A percentile compares a stretch with the other conserved stretches of the same genome.
These are phyloP conservation scores for Megalops cyprinoides DNA, from an alignment of 2,797 vertebrate genomes.

Conservation along the genomic window DNA sequence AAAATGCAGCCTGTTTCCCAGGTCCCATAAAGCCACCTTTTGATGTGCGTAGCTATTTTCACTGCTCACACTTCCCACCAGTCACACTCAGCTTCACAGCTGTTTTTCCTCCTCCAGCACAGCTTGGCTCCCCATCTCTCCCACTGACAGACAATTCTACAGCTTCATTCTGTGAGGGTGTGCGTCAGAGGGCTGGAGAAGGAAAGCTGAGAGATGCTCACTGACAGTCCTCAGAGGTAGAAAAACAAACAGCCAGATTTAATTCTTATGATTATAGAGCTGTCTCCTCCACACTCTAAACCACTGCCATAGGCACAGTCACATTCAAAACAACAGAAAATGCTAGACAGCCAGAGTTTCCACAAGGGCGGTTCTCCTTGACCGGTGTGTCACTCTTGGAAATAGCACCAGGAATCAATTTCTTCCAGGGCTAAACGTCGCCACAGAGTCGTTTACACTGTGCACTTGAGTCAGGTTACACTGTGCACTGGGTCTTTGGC, in stretches of 20 bases:
- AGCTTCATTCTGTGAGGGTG: neutral
- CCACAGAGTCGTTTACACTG: neutral
- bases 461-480: neutral
- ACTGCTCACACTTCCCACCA: neutral
- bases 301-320: neutral
- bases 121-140: neutral
- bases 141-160: neutral
- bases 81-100: neutral
- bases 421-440: neutral
- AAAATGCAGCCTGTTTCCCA: neutral
- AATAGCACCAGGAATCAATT: neutral
- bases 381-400: too few species aligned
- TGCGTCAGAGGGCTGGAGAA: neutral
- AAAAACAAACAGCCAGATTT: neutral
- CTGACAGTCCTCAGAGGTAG: neutral
- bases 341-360: neutral
- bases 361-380: neutral
- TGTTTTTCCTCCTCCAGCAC: neutral
- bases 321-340: neutral
- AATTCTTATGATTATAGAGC: neutral
- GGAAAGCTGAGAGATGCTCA: neutral
- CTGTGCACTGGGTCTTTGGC: neutral
- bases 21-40: too few species aligned
- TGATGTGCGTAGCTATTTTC: too few species aligned
- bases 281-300: neutral